These are phyloP conservation scores for Prosopocoilus inquinatus DNA, from an alignment of 2,888 invertebrate genomes.

Conservation along the genomic window DNA sequence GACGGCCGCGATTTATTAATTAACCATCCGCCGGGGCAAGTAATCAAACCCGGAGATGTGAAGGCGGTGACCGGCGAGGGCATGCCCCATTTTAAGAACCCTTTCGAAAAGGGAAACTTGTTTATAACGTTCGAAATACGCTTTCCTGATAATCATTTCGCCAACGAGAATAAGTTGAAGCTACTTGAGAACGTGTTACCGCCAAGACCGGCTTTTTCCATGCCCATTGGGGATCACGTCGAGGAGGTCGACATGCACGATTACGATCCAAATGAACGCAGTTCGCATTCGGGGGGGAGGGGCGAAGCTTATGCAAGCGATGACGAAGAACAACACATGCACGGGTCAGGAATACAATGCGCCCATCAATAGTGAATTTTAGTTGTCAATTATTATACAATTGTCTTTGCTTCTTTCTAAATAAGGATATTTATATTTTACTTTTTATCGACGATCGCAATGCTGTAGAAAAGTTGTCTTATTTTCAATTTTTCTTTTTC, in stretches of 20 bases:
- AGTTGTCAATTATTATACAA: constrained; percentile 23
- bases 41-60: constrained; percentile 78
- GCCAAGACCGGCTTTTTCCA: constrained; percentile 64
- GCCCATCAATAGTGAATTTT: constrained; percentile 68
- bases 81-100: constrained; percentile 84
- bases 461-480: constrained; percentile 15
- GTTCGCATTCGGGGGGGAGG: constrained; percentile 49
- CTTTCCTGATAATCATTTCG: constrained; percentile 82
- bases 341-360: constrained; percentile 71
- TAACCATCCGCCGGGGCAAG: constrained; percentile 73
- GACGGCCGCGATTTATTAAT: constrained; percentile 84
- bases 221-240: constrained; percentile 77
- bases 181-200: constrained; percentile 75
- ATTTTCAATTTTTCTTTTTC: no score
- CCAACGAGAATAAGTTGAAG: constrained; percentile 63
- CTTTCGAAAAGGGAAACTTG: constrained; percentile 83
- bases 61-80: constrained; percentile 82
- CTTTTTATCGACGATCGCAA: constrained; percentile 14
- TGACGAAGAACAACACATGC: constrained; percentile 59
- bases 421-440: constrained; percentile 42
- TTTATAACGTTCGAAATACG: constrained; percentile 82
- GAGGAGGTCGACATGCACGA: constrained; percentile 84
- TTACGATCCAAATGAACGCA: constrained; percentile 63
- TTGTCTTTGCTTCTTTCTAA: constrained; percentile 50
- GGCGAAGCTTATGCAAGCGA: constrained; percentile 74